Conservation (phyloP, 1,140 invertebrate genomes). For the Papilio aristodemus region DNA sequence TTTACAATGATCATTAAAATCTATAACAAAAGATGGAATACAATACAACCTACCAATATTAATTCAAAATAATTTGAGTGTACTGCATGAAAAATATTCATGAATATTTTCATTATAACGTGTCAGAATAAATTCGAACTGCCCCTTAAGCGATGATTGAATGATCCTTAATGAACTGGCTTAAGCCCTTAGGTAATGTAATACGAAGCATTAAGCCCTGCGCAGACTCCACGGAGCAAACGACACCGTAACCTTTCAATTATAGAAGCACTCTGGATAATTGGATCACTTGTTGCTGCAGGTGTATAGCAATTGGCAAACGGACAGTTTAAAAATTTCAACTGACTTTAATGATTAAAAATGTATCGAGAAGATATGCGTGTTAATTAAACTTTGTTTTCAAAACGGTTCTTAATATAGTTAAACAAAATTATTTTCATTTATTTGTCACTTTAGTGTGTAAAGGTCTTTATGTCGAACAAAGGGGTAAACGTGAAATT, state of each 20-base stretch:
- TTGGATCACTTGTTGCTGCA: conserved; percentile 47
- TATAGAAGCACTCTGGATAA: conserved; percentile 39
- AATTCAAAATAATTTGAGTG: conserved; percentile 1
- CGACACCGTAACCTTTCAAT: conserved; percentile 55
- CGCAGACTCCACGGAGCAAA: conserved; percentile 52
- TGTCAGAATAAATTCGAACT: conserved; percentile 46
- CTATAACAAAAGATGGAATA: neutral
- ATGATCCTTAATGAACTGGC: conserved; percentile 69
- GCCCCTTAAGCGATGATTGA: conserved; percentile 69
- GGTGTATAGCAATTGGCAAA: conserved; percentile 28
- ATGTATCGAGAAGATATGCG: conserved; percentile 1
- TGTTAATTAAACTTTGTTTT: conserved; percentile 17
- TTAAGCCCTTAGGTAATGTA: conserved; percentile 68
- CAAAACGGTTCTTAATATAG: neutral
- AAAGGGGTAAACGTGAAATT: conserved; percentile 49
- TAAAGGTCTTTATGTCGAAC: conserved; percentile 39
- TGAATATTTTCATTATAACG: conserved; percentile 42
- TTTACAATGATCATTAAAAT: neutral
- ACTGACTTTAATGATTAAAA: conserved; percentile 30
- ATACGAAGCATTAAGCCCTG: conserved; percentile 61
- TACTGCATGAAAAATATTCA: conserved; percentile 35
- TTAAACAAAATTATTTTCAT: neutral
- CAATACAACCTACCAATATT: neutral
- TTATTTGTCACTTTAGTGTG: conserved; percentile 30
- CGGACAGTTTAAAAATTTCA: conserved; percentile 9